These are phyloP conservation scores for Centropyge bicolor DNA, from an alignment of 2,797 vertebrate species.

Conservation along the genomic window DNA sequence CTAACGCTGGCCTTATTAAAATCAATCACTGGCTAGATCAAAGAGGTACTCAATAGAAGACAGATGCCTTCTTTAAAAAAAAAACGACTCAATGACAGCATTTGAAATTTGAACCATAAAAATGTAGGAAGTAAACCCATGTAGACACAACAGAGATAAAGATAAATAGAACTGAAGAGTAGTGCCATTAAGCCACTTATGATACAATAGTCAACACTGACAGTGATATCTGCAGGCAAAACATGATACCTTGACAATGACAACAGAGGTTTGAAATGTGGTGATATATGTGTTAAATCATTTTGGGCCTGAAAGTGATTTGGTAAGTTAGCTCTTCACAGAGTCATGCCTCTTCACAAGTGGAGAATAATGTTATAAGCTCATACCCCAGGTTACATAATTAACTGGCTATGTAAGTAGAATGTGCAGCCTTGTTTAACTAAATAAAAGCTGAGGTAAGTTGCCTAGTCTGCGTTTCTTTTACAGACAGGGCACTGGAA, in stretches of 20 bases:
- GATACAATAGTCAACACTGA: neutral
- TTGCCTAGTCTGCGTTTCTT: neutral
- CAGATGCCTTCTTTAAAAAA: neutral
- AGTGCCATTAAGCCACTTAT: neutral
- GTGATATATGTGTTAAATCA: neutral
- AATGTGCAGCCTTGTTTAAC: neutral
- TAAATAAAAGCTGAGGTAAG: neutral
- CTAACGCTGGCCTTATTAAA: neutral
- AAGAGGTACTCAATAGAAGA: neutral
- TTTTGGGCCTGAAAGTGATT: neutral
- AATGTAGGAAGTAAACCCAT: neutral
- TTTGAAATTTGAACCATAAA: neutral
- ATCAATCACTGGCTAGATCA: neutral
- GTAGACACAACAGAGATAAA: neutral
- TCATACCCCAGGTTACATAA: neutral
- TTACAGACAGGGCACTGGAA: neutral
- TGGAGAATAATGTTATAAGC: too few species aligned
- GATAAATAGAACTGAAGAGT: neutral
- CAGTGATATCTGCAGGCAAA: neutral
- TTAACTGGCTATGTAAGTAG: neutral
- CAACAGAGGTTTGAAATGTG: neutral
- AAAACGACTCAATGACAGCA: neutral
- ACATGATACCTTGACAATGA: neutral
- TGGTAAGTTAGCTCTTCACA: neutral
- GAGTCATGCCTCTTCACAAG: neutral